These are phyloP conservation scores for Pelosia muscerda DNA, from an alignment of 2,888 invertebrate species.

Conservation along the genomic window DNA sequence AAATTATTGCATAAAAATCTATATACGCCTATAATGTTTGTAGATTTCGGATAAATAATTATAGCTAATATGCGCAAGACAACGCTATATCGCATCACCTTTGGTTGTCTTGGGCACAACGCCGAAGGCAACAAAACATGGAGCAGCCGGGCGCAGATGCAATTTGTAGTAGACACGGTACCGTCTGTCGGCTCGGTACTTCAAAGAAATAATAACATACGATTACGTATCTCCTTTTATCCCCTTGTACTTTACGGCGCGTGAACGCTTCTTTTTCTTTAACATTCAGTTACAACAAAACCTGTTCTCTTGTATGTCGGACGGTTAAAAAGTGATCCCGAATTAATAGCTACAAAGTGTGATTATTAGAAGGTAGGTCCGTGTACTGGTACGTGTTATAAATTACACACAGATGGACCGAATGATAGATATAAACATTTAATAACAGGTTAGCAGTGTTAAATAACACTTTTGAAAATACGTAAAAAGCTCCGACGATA, in stretches of 20 bases:
- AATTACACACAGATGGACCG: slow-evolving; percentile 21
- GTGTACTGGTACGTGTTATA: slow-evolving; percentile 24
- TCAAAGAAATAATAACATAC: slow-evolving; percentile 82
- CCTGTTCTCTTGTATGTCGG: slow-evolving; percentile 78
- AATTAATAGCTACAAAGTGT: slow-evolving; percentile 79
- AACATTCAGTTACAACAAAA: slow-evolving; percentile 67
- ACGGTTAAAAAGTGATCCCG: slow-evolving; percentile 76
- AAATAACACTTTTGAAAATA: slow-evolving; percentile 10
- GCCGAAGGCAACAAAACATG: slow-evolving; percentile 17
- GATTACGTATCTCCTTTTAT: slow-evolving; percentile 69
- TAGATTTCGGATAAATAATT: neutral
- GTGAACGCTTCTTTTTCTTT: slow-evolving; percentile 73
- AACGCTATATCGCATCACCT: neutral
- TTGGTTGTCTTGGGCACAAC: slow-evolving; percentile 6
- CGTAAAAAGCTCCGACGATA: neutral
- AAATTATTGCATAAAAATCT: too few relatives aligned
- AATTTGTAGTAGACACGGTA: slow-evolving; percentile 56
- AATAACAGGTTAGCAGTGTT: slow-evolving; percentile 20
- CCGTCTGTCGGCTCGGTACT: slow-evolving; percentile 67
- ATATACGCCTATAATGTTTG: neutral
- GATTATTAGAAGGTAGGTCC: slow-evolving; percentile 69
- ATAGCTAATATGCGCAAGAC: slow-evolving; percentile 2
- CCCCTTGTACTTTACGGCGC: slow-evolving; percentile 72
- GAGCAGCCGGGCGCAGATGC: slow-evolving; percentile 35
- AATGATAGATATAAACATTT: slow-evolving; percentile 17